These are phyloP conservation scores for Spea multiplicata DNA, from an alignment of 2,113 vertebrate species.

Conservation along the genomic window DNA sequence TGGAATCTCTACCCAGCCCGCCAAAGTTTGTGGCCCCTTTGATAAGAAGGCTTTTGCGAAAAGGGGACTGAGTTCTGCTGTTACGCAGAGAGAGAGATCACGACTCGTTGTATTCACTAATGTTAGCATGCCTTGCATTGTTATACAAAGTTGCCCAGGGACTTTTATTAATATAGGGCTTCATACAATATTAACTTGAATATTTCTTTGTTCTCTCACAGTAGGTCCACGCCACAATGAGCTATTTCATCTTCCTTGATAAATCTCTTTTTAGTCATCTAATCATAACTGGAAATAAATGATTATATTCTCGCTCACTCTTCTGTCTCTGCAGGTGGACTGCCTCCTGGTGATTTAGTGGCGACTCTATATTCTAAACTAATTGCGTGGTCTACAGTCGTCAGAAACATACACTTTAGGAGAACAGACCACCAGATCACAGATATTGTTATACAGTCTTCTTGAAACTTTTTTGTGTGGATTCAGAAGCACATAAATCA, in stretches of 20 bases:
- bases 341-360: constrained; percentile 25
- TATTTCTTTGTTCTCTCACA: constrained; percentile 33
- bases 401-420: too few relatives aligned
- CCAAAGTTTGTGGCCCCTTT: too few relatives aligned
- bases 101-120: constrained; percentile 32
- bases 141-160: constrained; percentile 37
- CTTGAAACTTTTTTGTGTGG: too few relatives aligned
- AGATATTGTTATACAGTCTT: too few relatives aligned
- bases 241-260: constrained; percentile 37
- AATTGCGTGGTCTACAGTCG: constrained; percentile 2
- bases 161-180: constrained; percentile 42
- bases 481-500: too few relatives aligned
- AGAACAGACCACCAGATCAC: too few relatives aligned
- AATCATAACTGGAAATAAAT: constrained; percentile 34
- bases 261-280: constrained; percentile 32
- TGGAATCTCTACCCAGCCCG: too few relatives aligned
- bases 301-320: constrained; percentile 26
- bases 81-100: constrained; percentile 24
- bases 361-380: background rate
- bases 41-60: background rate
- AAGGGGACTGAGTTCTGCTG: background rate
- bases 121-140: constrained; percentile 36
- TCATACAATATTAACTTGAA: constrained; percentile 41
- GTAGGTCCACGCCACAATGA: constrained; percentile 12
- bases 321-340: constrained; percentile 20